Evolutionary conservation across 2,113 vertebrate species (phyloP).

Genomic region (Trematomus loennbergii): DNA sequence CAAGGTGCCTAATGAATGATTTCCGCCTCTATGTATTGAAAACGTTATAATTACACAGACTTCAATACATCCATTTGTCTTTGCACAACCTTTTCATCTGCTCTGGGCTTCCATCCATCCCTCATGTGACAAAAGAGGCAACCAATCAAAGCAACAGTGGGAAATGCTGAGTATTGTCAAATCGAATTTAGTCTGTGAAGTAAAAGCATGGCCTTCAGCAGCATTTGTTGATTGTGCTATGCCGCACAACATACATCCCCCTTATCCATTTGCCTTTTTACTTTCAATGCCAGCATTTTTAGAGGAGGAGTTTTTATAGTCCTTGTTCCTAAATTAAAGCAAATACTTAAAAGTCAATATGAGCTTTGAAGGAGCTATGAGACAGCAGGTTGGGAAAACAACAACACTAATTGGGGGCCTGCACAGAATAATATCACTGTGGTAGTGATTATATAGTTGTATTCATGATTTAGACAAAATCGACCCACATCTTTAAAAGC

Average conservation of each 20-base stretch:
- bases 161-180: constrained; percentile 33
- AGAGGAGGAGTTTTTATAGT: constrained; percentile 1
- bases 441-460: not conserved
- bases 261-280: constrained; percentile 4
- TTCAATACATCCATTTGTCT: constrained; percentile 14
- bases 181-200: not conserved
- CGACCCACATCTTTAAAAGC: not conserved
- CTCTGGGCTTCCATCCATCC: not conserved
- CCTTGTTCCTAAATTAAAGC: constrained; percentile 9
- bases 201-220: not conserved
- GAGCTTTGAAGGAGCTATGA: not conserved
- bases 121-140: constrained; percentile 29
- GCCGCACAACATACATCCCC: not conserved
- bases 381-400: not conserved
- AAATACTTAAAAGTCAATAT: not conserved
- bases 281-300: not conserved
- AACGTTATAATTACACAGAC: not conserved
- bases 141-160: constrained; percentile 1
- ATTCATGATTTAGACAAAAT: not conserved
- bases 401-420: not conserved
- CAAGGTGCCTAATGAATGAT: not conserved
- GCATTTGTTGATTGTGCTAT: not conserved
- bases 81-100: constrained; percentile 19
- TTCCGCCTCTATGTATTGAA: not conserved
- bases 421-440: not conserved